Conservation (phyloP, 2,113 vertebrate species). For the Rattus rattus region DNA sequence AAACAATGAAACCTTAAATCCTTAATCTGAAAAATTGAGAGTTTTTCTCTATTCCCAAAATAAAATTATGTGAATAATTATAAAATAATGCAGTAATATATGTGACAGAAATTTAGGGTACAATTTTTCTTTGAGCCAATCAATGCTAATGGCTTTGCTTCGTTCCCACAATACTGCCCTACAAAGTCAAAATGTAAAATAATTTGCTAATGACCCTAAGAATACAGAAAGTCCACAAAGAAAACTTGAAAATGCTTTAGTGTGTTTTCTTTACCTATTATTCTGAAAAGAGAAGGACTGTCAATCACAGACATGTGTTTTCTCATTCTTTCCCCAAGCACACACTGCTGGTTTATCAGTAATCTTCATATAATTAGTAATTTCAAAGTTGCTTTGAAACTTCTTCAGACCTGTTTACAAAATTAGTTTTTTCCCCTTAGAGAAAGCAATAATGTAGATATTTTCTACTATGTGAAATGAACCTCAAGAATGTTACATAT, state of each 20-base stretch:
- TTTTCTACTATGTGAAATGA: slow-evolving; percentile 49
- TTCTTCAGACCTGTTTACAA: slow-evolving; percentile 52
- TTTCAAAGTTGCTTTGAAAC: slow-evolving; percentile 63
- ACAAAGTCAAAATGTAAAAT: background rate
- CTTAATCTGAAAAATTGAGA: slow-evolving; percentile 35
- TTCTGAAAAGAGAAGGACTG: background rate
- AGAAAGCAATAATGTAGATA: slow-evolving; percentile 66
- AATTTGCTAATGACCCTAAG: background rate
- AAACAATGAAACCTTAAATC: slow-evolving; percentile 30
- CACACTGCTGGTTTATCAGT: background rate
- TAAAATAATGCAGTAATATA: background rate
- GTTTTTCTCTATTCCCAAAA: slow-evolving; percentile 20
- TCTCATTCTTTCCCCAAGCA: slow-evolving; percentile 47
- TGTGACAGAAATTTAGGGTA: background rate
- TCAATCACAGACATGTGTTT: slow-evolving; percentile 58
- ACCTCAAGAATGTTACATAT: slow-evolving; percentile 39
- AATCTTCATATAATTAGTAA: slow-evolving; percentile 59
- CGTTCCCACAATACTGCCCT: background rate
- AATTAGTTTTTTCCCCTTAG: slow-evolving; percentile 51
- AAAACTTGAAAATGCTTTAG: background rate
- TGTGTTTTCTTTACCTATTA: slow-evolving; percentile 31
- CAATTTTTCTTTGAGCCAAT: background rate
- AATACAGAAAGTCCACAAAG: background rate
- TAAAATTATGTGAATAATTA: background rate
- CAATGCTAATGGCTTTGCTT: background rate